Percentiles rank a stretch among this genome's conserved stretches.
phyloP scores from a whole-genome alignment of 2,888 invertebrate species.

The Cetonia aurata region DNA sequence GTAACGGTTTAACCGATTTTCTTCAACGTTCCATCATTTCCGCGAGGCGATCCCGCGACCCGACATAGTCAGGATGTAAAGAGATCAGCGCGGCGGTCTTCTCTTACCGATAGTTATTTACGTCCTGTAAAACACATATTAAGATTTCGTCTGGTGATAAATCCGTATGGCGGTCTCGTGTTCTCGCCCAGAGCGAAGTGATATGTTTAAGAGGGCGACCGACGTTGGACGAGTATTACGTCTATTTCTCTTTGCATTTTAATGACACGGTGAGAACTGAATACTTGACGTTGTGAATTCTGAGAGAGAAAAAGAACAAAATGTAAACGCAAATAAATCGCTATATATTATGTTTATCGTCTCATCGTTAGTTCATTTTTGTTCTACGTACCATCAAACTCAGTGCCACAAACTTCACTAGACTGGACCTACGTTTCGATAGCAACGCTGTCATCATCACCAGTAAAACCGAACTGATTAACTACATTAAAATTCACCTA shows the following conservation, averaged over 20 bases:
- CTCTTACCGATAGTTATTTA: conserved; percentile 18
- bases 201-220: conserved; percentile 31
- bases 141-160: conserved; percentile 32
- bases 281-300: not conserved
- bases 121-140: conserved; percentile 31
- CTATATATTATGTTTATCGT: no score
- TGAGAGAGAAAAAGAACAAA: no score
- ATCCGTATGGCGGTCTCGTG: conserved; percentile 12
- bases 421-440: no score
- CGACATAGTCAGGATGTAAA: conserved; percentile 4
- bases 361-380: no score
- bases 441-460: no score
- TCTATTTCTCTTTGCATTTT: conserved; percentile 21
- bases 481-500: no score
- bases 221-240: conserved; percentile 10
- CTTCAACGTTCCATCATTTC: conserved; percentile 17
- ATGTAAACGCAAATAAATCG: no score
- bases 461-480: no score
- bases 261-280: conserved; percentile 9
- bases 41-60: not conserved
- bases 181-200: conserved; percentile 16
- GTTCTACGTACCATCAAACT: no score
- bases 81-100: conserved; percentile 12
- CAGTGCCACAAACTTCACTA: no score
- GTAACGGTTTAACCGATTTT: conserved; percentile 38